These are phyloP conservation scores for Chaetoderma sp. DNA, from an alignment of 2,888 invertebrate genomes.

Conservation along the genomic window DNA sequence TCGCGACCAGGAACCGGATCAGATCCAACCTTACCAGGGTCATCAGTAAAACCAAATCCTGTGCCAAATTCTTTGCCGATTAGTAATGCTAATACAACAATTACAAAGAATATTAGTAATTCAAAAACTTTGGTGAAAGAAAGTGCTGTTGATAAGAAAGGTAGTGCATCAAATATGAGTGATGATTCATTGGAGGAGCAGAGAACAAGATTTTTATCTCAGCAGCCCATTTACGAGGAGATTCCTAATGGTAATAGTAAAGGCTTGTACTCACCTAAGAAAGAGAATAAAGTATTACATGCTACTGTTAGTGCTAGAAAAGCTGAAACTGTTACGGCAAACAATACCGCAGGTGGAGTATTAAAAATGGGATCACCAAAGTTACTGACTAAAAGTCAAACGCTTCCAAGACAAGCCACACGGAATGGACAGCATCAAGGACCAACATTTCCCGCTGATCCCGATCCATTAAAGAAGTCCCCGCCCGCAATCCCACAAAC, in stretches of 20 bases:
- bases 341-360: too few species aligned
- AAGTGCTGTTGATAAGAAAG: neutral
- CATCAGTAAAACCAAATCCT: neutral
- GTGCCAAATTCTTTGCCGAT: constrained; percentile 24
- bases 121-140: constrained; percentile 14
- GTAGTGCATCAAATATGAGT: neutral
- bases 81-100: constrained; percentile 6
- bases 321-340: too few species aligned
- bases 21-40: neutral
- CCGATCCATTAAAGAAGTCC: constrained; percentile 42
- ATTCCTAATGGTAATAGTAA: constrained; percentile 45
- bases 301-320: constrained; percentile 1
- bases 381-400: neutral
- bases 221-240: constrained; percentile 62
- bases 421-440: constrained; percentile 20
- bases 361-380: too few species aligned
- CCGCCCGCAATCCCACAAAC: constrained; percentile 48
- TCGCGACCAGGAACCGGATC: constrained; percentile 18
- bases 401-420: constrained; percentile 3
- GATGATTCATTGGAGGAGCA: constrained; percentile 32
- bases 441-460: constrained; percentile 36
- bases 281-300: neutral
- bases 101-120: constrained; percentile 14
- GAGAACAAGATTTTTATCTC: constrained; percentile 45
- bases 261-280: too few species aligned